These are phyloP conservation scores for Latrodectus hesperus DNA, from an alignment of 2,888 invertebrate species.

Conservation along the genomic window DNA sequence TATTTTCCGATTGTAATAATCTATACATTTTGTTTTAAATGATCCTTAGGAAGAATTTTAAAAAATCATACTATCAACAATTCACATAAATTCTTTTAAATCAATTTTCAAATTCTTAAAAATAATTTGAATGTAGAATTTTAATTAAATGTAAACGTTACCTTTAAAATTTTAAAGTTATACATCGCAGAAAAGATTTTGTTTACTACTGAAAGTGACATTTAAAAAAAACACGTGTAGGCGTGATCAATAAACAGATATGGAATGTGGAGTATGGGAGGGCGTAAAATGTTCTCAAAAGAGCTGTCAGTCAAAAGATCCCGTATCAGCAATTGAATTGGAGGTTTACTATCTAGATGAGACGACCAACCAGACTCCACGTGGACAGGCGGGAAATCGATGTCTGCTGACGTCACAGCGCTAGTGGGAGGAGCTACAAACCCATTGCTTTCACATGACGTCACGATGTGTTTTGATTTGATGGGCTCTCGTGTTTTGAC, in stretches of 20 bases:
- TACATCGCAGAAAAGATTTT: too few relatives aligned
- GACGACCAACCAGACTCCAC: slow-evolving; percentile 68
- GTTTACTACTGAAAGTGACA: too few relatives aligned
- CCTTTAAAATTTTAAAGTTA: too few relatives aligned
- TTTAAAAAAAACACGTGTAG: background rate
- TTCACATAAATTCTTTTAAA: too few relatives aligned
- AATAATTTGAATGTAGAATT: too few relatives aligned
- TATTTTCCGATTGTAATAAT: too few relatives aligned
- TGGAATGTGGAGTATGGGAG: background rate
- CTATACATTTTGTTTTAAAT: too few relatives aligned
- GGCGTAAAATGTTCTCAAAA: background rate
- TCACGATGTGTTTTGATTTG: slow-evolving; percentile 49
- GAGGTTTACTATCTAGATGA: slow-evolving; percentile 33
- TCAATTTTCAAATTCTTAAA: too few relatives aligned
- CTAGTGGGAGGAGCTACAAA: background rate
- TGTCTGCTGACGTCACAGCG: slow-evolving; percentile 55
- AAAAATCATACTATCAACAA: too few relatives aligned
- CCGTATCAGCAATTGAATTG: slow-evolving; percentile 25
- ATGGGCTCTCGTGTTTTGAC: slow-evolving; percentile 25
- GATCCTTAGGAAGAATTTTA: too few relatives aligned
- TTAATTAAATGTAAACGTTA: too few relatives aligned
- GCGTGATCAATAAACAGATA: background rate
- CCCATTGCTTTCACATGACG: slow-evolving; percentile 47
- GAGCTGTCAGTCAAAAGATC: slow-evolving; percentile 1
- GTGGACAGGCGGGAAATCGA: slow-evolving; percentile 62